Conservation (phyloP, 2,888 invertebrate genomes). For the Kuschelorhynchus macadamiae region DNA sequence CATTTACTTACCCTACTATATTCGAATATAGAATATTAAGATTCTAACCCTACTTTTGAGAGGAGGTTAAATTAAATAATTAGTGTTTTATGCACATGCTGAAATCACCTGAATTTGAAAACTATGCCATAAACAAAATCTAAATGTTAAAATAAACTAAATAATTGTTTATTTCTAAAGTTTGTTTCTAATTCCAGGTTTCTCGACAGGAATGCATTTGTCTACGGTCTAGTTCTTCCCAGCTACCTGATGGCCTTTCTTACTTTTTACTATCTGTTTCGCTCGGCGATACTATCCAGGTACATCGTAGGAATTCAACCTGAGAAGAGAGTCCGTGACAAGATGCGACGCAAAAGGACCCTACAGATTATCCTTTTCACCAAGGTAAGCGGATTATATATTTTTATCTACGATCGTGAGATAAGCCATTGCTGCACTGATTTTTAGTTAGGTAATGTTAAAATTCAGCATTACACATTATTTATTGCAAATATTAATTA, state of each 20-base stretch:
- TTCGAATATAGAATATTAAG: no score
- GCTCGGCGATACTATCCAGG: constrained; percentile 73
- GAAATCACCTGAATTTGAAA: no score
- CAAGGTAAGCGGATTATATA: constrained; percentile 66
- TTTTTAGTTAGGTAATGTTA: constrained; percentile 49
- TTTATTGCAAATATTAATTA: no score
- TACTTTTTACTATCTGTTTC: constrained; percentile 61
- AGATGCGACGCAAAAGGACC: constrained; percentile 73
- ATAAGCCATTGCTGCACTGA: no score
- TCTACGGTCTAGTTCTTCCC: constrained; percentile 71
- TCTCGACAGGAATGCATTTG: constrained; percentile 70
- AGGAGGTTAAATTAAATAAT: no score
- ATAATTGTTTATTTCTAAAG: no score
- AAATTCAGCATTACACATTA: neutral
- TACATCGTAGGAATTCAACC: constrained; percentile 75
- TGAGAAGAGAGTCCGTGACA: constrained; percentile 73
- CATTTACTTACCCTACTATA: no score
- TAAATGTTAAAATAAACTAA: no score
- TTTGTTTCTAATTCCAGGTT: constrained; percentile 67
- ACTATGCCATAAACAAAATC: no score
- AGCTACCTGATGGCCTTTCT: constrained; percentile 55
- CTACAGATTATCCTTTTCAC: constrained; percentile 74
- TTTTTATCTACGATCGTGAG: no score
- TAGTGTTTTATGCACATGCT: no score
- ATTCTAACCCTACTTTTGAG: no score